Conservation (phyloP, 2,113 vertebrate species). For the Oenanthe melanoleuca region DNA sequence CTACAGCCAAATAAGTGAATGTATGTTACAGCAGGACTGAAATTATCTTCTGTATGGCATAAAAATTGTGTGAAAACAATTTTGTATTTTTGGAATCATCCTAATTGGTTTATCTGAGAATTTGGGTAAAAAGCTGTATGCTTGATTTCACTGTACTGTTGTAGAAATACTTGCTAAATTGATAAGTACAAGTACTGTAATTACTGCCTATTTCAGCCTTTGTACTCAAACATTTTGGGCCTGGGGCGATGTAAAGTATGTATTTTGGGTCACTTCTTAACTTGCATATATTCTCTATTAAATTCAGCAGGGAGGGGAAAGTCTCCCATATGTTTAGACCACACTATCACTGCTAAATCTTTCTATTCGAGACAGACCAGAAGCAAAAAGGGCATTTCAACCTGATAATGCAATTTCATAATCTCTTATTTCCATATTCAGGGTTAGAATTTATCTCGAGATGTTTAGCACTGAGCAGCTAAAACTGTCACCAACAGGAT, state of each 20-base stretch:
- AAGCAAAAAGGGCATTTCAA: background rate
- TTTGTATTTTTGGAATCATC: background rate
- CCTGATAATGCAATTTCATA: background rate
- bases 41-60: background rate
- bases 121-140: background rate
- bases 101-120: background rate
- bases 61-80: background rate
- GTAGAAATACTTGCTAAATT: background rate
- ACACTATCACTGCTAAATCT: background rate
- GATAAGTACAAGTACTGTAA: background rate
- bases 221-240: background rate
- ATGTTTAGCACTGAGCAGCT: background rate
- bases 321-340: background rate
- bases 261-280: background rate
- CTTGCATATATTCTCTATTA: background rate
- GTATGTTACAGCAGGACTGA: background rate
- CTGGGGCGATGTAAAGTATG: background rate
- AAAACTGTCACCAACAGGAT: background rate
- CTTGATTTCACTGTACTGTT: background rate
- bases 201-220: background rate
- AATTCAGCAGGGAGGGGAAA: background rate
- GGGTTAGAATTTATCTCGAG: background rate
- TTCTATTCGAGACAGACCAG: fast-evolving
- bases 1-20: background rate
- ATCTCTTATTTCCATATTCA: background rate